Conservation (phyloP, 37 sponge, comb jelly and placozoan species). For the Dysidea cf. avara region DNA sequence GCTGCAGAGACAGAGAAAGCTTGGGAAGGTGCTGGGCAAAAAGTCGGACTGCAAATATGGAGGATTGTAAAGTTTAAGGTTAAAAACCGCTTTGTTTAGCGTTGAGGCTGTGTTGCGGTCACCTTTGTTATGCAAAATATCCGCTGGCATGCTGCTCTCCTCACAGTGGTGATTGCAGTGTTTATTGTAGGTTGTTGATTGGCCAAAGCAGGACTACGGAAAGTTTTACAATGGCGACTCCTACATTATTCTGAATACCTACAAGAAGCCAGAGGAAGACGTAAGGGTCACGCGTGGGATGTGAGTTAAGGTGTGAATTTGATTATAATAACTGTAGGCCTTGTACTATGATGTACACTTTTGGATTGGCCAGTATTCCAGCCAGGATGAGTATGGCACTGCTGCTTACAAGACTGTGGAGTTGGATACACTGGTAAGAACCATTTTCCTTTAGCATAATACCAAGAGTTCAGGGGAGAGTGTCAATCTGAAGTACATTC, state of each 20-base stretch:
- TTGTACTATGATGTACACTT: constrained; percentile 83
- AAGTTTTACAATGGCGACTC: constrained; percentile 95
- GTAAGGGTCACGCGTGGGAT: background rate
- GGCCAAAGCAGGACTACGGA: constrained; percentile 88
- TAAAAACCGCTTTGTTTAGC: no score
- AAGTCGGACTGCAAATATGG: constrained; percentile 66
- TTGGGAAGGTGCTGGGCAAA: constrained; percentile 50
- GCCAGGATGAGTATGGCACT: constrained; percentile 87
- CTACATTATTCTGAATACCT: constrained; percentile 96
- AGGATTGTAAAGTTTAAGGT: constrained; percentile 64
- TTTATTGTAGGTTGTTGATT: constrained; percentile 65
- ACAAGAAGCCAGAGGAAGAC: constrained; percentile 62
- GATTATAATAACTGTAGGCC: constrained; percentile 14
- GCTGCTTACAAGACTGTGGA: constrained; percentile 94
- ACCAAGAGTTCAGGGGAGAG: no score
- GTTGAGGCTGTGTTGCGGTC: background rate
- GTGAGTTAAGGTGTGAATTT: background rate
- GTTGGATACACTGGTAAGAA: constrained; percentile 57
- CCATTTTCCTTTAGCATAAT: no score
- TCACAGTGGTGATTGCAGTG: no score
- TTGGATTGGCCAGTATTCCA: constrained; percentile 87
- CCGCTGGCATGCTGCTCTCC: background rate
- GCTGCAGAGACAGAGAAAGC: constrained; percentile 57
- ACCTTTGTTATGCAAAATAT: background rate
- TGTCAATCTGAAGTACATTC: no score